These are phyloP conservation scores for Syngnathoides biaculeatus DNA, from an alignment of 2,113 vertebrate species.

Conservation along the genomic window DNA sequence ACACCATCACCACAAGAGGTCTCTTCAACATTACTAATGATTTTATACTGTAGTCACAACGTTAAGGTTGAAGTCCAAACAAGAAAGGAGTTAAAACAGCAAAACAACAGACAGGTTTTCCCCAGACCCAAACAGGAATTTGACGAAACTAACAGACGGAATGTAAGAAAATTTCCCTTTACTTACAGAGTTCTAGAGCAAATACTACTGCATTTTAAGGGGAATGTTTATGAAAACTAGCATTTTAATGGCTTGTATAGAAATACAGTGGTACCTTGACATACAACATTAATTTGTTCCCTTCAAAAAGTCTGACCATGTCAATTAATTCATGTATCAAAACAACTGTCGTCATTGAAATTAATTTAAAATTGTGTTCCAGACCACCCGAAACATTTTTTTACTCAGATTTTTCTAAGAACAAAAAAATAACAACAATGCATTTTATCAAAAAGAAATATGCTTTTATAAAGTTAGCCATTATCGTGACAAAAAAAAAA, in stretches of 20 bases:
- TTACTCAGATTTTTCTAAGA: no score
- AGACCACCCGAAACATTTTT: no score
- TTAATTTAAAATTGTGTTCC: not conserved
- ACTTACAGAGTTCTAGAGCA: not conserved
- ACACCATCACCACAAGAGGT: constrained; percentile 50
- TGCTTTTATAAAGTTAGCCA: no score
- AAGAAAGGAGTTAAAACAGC: not conserved
- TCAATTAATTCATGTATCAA: not conserved
- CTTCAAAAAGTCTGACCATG: not conserved
- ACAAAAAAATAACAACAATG: no score
- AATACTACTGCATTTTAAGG: not conserved
- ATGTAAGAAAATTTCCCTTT: not conserved
- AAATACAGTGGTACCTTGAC: not conserved
- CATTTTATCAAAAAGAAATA: no score
- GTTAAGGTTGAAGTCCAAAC: not conserved
- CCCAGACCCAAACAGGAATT: constrained; percentile 55
- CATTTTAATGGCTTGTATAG: not conserved
- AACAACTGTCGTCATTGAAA: not conserved
- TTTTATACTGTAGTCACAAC: not conserved
- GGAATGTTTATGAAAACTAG: not conserved
- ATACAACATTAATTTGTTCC: not conserved
- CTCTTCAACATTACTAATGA: constrained; percentile 51
- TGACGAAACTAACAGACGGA: constrained; percentile 12
- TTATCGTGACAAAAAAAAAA: no score
- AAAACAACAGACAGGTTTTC: constrained; percentile 29